Base-by-base conservation (phyloP, 2,797 vertebrate species). In the Tadarida brasiliensis region DNA sequence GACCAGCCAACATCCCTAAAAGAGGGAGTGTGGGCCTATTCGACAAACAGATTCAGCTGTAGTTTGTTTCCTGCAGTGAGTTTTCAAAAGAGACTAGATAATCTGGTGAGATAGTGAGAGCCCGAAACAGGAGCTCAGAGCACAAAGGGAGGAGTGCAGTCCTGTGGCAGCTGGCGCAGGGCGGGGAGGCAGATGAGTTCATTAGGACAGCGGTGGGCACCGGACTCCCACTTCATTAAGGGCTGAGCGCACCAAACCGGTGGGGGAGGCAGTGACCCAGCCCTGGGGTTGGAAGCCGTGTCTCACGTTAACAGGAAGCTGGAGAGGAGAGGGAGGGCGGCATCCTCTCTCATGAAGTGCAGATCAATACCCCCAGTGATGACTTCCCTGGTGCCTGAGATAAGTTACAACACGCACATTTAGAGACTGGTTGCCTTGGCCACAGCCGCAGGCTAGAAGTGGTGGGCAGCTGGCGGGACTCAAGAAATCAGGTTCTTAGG, bases 201-300 rank as follows among this genome's bases (percentile, higher is more conserved):
- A 98, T 98, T 98, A 98, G 98, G 91, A 91, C 92, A 70, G 97
- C 89, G 94, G 96, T 89, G 96, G 96, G 96, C 91, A 61, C 77
- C 82, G 94, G 96, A 82, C 92, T 96, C 92, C 93, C 96, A 97
- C 96, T 98, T 98, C 97, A 98, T 98, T 97, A 98, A 91, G 93
- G 97, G 73, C 49, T 86, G 76, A 94, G 94, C 44, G n/a, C 54
- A 35, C 12, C 5, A 5, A 65, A 74, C 97, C 88, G 94, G 88
- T 74, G 8, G 5, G 67, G 5, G 33, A 95, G 85, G 91, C 74
- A 39, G 95, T 80, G 94, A 78, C 54, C 11, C 2, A n/a, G 90
- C 86, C 44, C 24, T 63, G 87, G 63, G 74, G 35, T 4, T 73
- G 12, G 87, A 39, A 94, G 68, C 74, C 82, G 24, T 1, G 0